phyloP scores from a whole-genome alignment of 2,113 vertebrate genomes.

The human region DNA sequence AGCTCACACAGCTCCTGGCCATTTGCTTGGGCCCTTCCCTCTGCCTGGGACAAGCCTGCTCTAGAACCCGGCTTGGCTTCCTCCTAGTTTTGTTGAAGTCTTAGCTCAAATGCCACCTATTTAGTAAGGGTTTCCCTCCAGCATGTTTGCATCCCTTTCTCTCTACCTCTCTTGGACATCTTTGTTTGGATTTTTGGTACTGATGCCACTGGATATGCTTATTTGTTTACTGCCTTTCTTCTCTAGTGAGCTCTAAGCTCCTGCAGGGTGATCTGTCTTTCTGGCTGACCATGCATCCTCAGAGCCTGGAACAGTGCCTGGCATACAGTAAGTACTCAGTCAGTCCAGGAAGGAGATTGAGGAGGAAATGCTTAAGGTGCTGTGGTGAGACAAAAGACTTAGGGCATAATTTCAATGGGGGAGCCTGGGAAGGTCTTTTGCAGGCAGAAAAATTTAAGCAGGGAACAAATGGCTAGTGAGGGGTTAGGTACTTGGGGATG shows the following conservation, averaged over 20 bases:
- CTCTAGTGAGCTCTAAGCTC: not conserved
- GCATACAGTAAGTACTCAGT: not conserved
- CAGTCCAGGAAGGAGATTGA: rapidly evolving
- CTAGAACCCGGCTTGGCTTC: not conserved
- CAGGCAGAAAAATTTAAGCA: not conserved
- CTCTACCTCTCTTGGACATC: not conserved
- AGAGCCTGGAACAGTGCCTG: not conserved
- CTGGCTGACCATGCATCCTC: not conserved
- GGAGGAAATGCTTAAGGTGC: not conserved
- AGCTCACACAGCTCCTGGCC: not conserved
- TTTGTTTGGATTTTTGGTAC: not conserved
- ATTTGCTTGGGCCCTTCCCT: not conserved
- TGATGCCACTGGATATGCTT: too few species aligned
- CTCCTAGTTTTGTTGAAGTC: not conserved
- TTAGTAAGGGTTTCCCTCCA: not conserved
- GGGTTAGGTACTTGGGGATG: not conserved
- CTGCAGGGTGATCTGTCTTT: not conserved
- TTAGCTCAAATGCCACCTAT: not conserved
- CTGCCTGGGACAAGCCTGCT: not conserved
- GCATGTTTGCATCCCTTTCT: not conserved
- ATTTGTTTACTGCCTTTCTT: not conserved
- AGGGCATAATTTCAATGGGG: not conserved
- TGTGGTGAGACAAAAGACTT: not conserved
- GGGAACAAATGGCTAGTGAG: not conserved
- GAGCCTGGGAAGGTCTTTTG: not conserved